phyloP scores from a whole-genome alignment of 2,888 invertebrate species.

The Xestia ashworthii region DNA sequence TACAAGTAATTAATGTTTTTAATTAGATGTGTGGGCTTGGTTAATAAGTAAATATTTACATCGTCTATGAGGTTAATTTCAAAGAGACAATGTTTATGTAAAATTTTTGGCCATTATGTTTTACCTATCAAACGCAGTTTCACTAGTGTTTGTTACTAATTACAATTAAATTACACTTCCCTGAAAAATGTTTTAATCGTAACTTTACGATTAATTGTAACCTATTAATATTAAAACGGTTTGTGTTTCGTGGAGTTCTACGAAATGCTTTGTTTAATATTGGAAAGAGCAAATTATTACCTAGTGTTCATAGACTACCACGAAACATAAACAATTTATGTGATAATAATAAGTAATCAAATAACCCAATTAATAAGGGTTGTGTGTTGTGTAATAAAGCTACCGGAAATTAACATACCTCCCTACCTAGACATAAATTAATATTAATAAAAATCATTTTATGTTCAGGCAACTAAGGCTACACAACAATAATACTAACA shows the following conservation, averaged over 20 bases:
- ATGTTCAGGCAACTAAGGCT: no score
- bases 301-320: background rate
- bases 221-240: background rate
- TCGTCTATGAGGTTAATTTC: constrained; percentile 21
- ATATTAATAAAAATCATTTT: no score
- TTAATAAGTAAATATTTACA: constrained; percentile 38
- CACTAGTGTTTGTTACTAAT: background rate
- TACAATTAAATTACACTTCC: background rate
- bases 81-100: constrained; percentile 18
- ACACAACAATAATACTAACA: no score
- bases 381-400: background rate
- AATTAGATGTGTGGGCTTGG: constrained; percentile 29
- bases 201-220: background rate
- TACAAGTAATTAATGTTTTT: constrained; percentile 41
- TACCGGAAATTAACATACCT: background rate
- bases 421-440: background rate
- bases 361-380: background rate
- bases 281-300: background rate
- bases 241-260: background rate
- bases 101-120: background rate
- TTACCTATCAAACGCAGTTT: background rate
- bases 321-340: background rate
- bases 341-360: background rate
- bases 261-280: background rate
- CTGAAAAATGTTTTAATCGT: background rate